A percentile compares a stretch with the other conserved stretches of the same genome.
Evolutionary conservation across 2,113 vertebrate genomes (phyloP).

Genomic region (Oryzias javanicus): DNA sequence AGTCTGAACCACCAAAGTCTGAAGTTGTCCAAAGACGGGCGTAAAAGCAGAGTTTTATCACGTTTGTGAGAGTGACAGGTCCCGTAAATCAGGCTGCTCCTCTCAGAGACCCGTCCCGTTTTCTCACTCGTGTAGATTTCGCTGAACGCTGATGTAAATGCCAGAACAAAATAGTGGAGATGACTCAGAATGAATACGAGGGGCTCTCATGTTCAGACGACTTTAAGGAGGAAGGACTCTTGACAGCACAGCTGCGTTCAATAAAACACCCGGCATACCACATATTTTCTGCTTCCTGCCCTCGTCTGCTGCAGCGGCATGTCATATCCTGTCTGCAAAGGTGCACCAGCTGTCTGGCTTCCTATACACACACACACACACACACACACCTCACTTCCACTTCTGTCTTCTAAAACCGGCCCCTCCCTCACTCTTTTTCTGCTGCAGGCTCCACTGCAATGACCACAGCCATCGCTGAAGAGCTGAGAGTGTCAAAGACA

Average conservation of each 20-base stretch:
- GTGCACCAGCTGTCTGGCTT: conserved; percentile 64
- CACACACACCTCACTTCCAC: conserved; percentile 29
- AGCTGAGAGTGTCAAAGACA: conserved; percentile 22
- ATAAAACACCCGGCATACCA: conserved; percentile 53
- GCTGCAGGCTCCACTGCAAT: conserved; percentile 67
- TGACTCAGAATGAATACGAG: conserved; percentile 49
- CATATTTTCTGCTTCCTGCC: conserved; percentile 59
- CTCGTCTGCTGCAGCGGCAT: conserved; percentile 55
- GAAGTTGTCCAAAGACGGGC: too few relatives aligned
- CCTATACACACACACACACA: conserved; percentile 29
- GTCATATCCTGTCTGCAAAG: conserved; percentile 69
- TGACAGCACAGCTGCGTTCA: conserved; percentile 53
- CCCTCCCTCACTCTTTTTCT: conserved; percentile 44
- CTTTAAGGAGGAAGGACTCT: conserved; percentile 46
- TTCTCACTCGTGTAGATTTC: conserved; percentile 25
- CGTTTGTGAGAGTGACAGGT: too few relatives aligned
- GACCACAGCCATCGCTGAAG: conserved; percentile 38
- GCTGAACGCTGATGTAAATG: conserved; percentile 37
- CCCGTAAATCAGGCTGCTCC: background rate
- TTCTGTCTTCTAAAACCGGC: conserved; percentile 44
- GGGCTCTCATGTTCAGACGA: conserved; percentile 34
- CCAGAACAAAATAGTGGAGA: conserved; percentile 53
- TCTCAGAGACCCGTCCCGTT: background rate
- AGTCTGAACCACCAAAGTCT: too few relatives aligned
- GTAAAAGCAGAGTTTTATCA: too few relatives aligned